phyloP scores from a whole-genome alignment of 2,888 invertebrate species.

The Cotesia congregata region DNA sequence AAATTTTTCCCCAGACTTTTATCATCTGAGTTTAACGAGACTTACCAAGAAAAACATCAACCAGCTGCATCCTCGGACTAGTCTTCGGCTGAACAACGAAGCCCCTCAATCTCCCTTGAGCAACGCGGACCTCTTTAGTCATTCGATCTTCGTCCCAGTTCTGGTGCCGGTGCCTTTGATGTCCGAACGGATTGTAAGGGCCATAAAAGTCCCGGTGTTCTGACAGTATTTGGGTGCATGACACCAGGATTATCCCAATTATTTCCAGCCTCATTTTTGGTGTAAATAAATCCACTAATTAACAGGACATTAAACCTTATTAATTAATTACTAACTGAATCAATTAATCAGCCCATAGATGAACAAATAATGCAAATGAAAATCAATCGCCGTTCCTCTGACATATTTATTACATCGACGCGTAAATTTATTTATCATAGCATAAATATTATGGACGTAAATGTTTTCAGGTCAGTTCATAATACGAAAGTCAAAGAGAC shows the following conservation, averaged over 20 bases:
- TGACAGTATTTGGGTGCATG: conserved; percentile 64
- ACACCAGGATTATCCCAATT: conserved; percentile 60
- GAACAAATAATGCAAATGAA: not conserved
- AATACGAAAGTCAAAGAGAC: conserved; percentile 28
- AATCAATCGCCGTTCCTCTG: not conserved
- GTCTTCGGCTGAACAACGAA: conserved; percentile 77
- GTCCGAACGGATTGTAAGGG: conserved; percentile 54
- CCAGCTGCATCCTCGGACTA: conserved; percentile 75
- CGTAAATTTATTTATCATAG: conserved; percentile 25
- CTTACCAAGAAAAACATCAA: conserved; percentile 80
- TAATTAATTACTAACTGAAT: not conserved
- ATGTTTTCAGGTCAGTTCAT: conserved; percentile 44
- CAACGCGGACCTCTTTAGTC: conserved; percentile 74
- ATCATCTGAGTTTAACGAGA: conserved; percentile 25
- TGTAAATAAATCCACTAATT: conserved; percentile 23
- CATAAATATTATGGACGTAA: conserved; percentile 13
- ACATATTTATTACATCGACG: not conserved
- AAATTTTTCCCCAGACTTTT: too few species aligned
- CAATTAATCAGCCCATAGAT: not conserved
- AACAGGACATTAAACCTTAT: not conserved
- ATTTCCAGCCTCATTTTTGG: conserved; percentile 62
- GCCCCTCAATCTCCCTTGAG: conserved; percentile 80
- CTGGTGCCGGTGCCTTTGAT: conserved; percentile 53
- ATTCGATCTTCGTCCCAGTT: conserved; percentile 68
- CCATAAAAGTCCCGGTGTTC: conserved; percentile 61